Conservation (phyloP, 1,140 invertebrate species). For the Antheraea pernyi region DNA sequence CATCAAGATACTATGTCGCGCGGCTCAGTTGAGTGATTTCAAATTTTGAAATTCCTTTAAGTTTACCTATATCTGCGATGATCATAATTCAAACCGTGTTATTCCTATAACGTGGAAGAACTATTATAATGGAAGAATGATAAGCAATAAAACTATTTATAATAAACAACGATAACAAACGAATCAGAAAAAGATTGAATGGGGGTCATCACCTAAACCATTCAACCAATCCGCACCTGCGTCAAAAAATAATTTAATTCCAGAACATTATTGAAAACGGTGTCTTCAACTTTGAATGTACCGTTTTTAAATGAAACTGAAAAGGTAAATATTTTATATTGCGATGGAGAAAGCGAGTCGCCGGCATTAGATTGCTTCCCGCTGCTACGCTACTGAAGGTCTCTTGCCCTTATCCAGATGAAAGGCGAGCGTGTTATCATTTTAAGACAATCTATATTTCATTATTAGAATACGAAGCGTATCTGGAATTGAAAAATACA, state of each 20-base stretch:
- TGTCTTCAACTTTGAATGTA: neutral
- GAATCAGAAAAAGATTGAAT: neutral
- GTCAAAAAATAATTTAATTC: neutral
- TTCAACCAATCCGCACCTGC: neutral
- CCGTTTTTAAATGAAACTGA: neutral
- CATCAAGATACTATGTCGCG: too few relatives aligned
- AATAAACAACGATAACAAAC: neutral
- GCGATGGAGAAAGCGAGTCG: neutral
- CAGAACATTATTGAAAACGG: neutral
- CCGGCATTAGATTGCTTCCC: neutral
- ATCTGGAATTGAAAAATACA: too few relatives aligned
- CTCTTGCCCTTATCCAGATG: neutral
- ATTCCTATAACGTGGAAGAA: too few relatives aligned
- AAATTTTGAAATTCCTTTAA: too few relatives aligned
- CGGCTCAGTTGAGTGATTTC: too few relatives aligned
- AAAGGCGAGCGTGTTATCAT: neutral
- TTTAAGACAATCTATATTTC: neutral
- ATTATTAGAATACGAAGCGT: neutral
- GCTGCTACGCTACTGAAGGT: neutral
- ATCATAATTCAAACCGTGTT: too few relatives aligned
- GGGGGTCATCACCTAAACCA: neutral
- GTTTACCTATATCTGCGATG: too few relatives aligned
- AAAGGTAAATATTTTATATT: constrained; percentile 1
- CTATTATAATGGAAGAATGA: too few relatives aligned
- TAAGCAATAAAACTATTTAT: too few relatives aligned